These are phyloP conservation scores for Heliothis subflexa DNA, from an alignment of 1,140 invertebrate genomes.

Conservation along the genomic window DNA sequence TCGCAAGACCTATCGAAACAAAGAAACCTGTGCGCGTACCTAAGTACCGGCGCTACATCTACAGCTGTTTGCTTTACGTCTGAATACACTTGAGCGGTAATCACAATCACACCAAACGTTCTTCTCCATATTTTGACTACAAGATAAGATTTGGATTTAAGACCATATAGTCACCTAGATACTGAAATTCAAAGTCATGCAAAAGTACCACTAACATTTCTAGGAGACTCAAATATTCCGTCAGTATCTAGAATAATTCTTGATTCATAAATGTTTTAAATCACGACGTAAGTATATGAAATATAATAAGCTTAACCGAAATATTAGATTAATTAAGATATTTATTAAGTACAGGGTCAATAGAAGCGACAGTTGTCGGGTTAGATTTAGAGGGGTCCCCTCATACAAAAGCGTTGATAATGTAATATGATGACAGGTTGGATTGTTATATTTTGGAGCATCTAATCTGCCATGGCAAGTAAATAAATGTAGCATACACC, in stretches of 20 bases:
- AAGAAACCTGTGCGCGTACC: conserved; percentile 49
- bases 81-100: conserved; percentile 4
- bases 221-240: conserved; percentile 28
- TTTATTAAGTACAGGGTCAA: conserved; percentile 1
- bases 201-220: background rate
- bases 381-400: background rate
- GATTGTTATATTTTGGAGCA: conserved; percentile 17
- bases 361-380: conserved; percentile 21
- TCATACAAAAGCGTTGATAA: conserved; percentile 33
- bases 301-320: conserved; percentile 3
- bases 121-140: conserved; percentile 18
- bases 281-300: background rate
- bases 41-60: conserved; percentile 35
- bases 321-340: conserved; percentile 36
- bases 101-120: background rate
- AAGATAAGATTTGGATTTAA: background rate
- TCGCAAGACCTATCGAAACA: conserved; percentile 54
- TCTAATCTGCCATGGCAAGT: background rate
- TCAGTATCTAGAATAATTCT: too few relatives aligned
- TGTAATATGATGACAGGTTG: conserved; percentile 11
- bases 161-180: background rate
- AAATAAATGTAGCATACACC: too few relatives aligned
- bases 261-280: background rate
- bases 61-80: conserved; percentile 39
- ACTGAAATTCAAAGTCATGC: conserved; percentile 4